phyloP scores from a whole-genome alignment of 2,888 invertebrate species.

The Nomada fabriciana region DNA sequence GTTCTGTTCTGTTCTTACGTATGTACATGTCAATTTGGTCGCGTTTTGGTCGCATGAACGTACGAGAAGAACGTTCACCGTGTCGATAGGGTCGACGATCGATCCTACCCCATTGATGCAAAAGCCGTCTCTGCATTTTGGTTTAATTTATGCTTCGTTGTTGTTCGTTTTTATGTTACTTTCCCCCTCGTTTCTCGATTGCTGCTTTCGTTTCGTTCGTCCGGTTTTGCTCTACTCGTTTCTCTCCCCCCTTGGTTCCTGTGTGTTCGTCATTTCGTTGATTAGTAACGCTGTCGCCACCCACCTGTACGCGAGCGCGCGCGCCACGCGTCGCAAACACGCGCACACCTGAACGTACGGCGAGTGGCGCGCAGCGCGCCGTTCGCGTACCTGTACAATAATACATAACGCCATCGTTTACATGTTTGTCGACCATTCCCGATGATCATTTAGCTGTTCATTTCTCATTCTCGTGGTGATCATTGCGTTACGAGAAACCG shows the following conservation, averaged over 20 bases:
- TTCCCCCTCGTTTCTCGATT: no score
- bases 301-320: conserved; percentile 26
- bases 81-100: no score
- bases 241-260: conserved; percentile 43
- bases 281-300: conserved; percentile 50
- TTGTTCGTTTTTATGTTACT: no score
- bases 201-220: background rate
- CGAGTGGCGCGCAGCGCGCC: background rate
- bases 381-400: conserved; percentile 21
- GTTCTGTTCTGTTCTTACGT: background rate
- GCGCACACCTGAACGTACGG: no score
- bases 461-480: conserved; percentile 42
- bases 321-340: background rate
- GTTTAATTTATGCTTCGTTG: no score
- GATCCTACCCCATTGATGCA: no score
- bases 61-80: no score
- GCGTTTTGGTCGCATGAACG: no score
- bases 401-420: conserved; percentile 43
- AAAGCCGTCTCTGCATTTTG: no score
- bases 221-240: background rate
- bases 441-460: conserved; percentile 36
- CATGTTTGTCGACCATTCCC: conserved; percentile 26
- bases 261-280: conserved; percentile 49
- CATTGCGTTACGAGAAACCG: conserved; percentile 42
- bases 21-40: no score